Conservation (phyloP, 2,888 invertebrate species). For the Willowsia nigromaculata region DNA sequence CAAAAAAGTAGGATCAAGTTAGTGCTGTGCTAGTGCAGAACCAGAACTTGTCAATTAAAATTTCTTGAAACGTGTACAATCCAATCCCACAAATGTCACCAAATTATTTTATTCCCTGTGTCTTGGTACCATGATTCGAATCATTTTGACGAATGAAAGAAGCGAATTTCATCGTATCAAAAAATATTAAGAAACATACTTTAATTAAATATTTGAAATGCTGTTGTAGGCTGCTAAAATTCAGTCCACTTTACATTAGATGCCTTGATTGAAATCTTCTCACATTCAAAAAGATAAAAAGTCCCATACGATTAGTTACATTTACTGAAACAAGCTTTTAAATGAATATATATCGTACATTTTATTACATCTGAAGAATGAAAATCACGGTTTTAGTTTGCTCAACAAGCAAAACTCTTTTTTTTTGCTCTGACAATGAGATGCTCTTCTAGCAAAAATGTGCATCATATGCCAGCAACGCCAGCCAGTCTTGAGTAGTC, state of each 20-base stretch:
- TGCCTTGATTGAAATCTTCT: background rate
- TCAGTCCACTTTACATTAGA: too few relatives aligned
- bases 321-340: too few relatives aligned
- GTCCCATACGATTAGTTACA: background rate
- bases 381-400: constrained; percentile 22
- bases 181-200: background rate
- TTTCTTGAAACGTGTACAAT: too few relatives aligned
- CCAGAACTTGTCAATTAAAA: too few relatives aligned
- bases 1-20: too few relatives aligned
- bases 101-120: too few relatives aligned
- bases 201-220: constrained; percentile 20
- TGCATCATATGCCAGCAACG: background rate
- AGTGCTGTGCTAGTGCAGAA: too few relatives aligned
- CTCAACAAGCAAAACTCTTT: constrained; percentile 9
- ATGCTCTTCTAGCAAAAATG: constrained; percentile 1
- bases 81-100: too few relatives aligned
- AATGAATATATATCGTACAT: too few relatives aligned
- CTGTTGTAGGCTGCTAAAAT: constrained; percentile 16
- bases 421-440: background rate
- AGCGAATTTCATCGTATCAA: background rate
- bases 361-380: background rate
- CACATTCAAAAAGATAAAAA: background rate
- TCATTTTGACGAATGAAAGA: background rate
- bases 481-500: background rate
- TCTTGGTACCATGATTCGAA: constrained; percentile 16